Evolutionary conservation across 2,888 invertebrate species (phyloP).

Genomic region (Agriopis leucophaearia): DNA sequence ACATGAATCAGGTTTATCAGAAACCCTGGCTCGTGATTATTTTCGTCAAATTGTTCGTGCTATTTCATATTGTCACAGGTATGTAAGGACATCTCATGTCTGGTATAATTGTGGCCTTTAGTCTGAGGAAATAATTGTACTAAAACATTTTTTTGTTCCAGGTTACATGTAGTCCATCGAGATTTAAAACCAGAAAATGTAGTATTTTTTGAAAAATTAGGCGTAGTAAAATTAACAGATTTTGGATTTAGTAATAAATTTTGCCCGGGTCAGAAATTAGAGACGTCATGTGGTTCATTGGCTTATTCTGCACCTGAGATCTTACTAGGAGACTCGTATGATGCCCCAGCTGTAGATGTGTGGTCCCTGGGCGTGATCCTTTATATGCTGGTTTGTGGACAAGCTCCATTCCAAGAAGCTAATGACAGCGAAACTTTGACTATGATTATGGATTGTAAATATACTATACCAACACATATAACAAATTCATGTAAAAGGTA

Average conservation of each 20-base stretch:
- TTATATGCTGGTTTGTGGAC: slow-evolving; percentile 99
- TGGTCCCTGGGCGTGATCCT: slow-evolving; percentile 99
- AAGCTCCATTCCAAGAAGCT: slow-evolving; percentile 99
- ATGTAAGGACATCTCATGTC: not conserved
- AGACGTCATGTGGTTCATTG: slow-evolving; percentile 99
- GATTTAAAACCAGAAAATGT: slow-evolving; percentile 99
- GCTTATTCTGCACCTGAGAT: slow-evolving; percentile 99
- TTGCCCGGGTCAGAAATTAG: slow-evolving; percentile 97
- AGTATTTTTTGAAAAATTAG: slow-evolving; percentile 98
- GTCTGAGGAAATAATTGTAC: not conserved
- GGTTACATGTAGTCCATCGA: slow-evolving; percentile 90
- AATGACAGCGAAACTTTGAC: slow-evolving; percentile 99
- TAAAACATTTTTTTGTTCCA: slow-evolving; percentile 55
- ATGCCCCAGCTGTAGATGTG: slow-evolving; percentile 99
- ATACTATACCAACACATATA: slow-evolving; percentile 95
- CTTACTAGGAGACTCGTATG: slow-evolving; percentile 98
- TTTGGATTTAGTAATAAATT: slow-evolving; percentile 99
- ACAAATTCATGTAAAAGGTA: slow-evolving; percentile 94
- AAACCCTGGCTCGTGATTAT: slow-evolving; percentile 94
- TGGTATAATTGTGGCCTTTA: not conserved
- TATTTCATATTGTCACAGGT: slow-evolving; percentile 98
- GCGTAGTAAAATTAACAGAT: slow-evolving; percentile 99
- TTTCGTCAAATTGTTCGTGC: slow-evolving; percentile 99
- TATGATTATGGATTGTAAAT: slow-evolving; percentile 99
- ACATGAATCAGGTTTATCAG: slow-evolving; percentile 95